These are phyloP conservation scores for Scaptodrosophila latifasciaeformis DNA, from an alignment of 2,888 invertebrate species.

Conservation along the genomic window DNA sequence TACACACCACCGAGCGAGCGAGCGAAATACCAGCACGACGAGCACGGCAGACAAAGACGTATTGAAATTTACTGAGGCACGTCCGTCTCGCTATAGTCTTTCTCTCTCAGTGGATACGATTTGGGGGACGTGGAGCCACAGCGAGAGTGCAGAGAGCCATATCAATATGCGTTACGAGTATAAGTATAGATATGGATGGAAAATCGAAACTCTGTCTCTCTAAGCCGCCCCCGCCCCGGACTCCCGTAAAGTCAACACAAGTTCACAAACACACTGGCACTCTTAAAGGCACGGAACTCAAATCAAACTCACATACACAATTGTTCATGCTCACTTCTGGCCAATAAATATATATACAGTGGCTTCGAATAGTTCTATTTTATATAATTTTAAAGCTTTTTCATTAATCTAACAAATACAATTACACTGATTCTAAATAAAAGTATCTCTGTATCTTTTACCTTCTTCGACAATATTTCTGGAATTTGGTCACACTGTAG, in stretches of 20 bases:
- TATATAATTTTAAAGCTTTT: conserved; percentile 58
- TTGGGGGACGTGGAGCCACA: no score
- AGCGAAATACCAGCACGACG: conserved; percentile 43
- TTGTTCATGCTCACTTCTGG: no score
- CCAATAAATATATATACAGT: no score
- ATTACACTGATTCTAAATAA: background rate
- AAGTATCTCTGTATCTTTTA: background rate
- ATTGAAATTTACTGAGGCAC: conserved; percentile 51
- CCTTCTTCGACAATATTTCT: no score
- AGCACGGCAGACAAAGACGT: conserved; percentile 56
- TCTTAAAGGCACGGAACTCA: no score
- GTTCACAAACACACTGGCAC: conserved; percentile 67
- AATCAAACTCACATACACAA: conserved; percentile 56
- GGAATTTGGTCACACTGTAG: no score
- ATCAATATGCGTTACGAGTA: conserved; percentile 52
- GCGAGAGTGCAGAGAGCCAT: no score
- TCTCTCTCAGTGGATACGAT: conserved; percentile 28
- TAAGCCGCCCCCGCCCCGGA: conserved; percentile 46
- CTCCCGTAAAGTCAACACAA: conserved; percentile 51
- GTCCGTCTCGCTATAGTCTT: conserved; percentile 31
- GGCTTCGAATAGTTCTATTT: no score
- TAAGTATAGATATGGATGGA: conserved; percentile 53
- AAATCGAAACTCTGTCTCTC: conserved; percentile 58
- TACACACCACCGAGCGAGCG: conserved; percentile 45
- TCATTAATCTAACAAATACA: no score